Conservation (phyloP, 2,888 invertebrate species). For the Archips xylosteana region DNA sequence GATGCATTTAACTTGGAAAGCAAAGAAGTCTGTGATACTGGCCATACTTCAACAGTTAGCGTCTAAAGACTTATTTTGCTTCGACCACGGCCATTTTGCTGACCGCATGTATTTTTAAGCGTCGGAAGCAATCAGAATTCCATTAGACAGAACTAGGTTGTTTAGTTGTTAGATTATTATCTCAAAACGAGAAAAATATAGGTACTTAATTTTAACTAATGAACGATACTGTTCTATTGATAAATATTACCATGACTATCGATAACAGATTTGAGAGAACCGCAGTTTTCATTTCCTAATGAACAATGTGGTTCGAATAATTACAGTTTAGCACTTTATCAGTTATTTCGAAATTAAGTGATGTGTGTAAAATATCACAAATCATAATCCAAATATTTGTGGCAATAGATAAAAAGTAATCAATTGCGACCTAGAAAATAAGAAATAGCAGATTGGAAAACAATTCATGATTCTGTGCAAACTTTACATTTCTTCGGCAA, state of each 20-base stretch:
- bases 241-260: background rate
- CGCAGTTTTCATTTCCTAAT: slow-evolving; percentile 25
- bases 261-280: background rate
- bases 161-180: slow-evolving; percentile 11
- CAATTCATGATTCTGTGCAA: slow-evolving; percentile 13
- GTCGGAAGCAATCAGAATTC: slow-evolving; percentile 33
- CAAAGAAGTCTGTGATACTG: slow-evolving; percentile 42
- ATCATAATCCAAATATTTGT: background rate
- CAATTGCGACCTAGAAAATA: no score
- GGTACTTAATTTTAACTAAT: background rate
- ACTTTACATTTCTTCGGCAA: slow-evolving; percentile 26
- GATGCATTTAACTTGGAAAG: slow-evolving; percentile 41
- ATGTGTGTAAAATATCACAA: no score
- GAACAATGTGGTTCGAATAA: background rate
- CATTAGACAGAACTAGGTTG: slow-evolving; percentile 32
- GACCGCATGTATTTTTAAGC: slow-evolving; percentile 28
- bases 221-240: background rate
- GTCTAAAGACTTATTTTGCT: slow-evolving; percentile 37
- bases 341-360: background rate
- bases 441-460: background rate
- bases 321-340: slow-evolving; percentile 17
- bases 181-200: background rate
- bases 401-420: background rate
- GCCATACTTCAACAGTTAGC: slow-evolving; percentile 39
- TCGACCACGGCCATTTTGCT: slow-evolving; percentile 19